Percentiles rank a stretch among this genome's conserved stretches.
phyloP scores from a whole-genome alignment of 2,888 invertebrate species.

The Lasius fuliginosus region DNA sequence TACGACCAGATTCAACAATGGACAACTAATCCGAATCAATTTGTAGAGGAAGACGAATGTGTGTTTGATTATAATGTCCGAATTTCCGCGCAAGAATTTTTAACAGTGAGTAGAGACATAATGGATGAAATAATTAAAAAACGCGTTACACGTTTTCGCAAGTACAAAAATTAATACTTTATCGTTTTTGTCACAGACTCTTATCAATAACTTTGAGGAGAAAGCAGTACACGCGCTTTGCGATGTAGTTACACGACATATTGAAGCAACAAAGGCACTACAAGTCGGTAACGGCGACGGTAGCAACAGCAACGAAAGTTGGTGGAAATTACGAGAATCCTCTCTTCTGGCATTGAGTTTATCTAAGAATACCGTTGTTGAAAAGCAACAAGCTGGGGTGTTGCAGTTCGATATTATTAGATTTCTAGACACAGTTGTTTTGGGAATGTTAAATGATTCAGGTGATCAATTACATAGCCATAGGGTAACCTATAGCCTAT shows the following conservation, averaged over 20 bases:
- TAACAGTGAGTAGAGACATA: conserved; percentile 85
- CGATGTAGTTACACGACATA: conserved; percentile 88
- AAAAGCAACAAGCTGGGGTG: conserved; percentile 79
- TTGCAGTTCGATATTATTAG: conserved; percentile 83
- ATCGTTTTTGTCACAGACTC: conserved; percentile 68
- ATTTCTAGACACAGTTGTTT: conserved; percentile 87
- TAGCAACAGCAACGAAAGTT: conserved; percentile 79
- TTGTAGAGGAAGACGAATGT: conserved; percentile 90
- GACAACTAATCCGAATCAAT: conserved; percentile 89
- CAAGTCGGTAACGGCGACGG: conserved; percentile 82
- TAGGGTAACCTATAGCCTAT: not conserved
- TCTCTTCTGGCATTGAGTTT: conserved; percentile 89
- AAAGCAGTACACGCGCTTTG: conserved; percentile 88
- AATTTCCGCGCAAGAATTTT: conserved; percentile 89
- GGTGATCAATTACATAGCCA: conserved; percentile 80
- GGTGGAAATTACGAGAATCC: conserved; percentile 91
- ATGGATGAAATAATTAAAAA: not conserved
- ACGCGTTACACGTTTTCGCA: not conserved
- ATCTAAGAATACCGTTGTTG: conserved; percentile 86
- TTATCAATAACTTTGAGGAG: conserved; percentile 86
- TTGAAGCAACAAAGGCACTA: conserved; percentile 88
- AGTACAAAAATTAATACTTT: not conserved
- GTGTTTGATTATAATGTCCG: conserved; percentile 89
- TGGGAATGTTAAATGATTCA: conserved; percentile 86
- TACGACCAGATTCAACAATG: conserved; percentile 90